Conservation (phyloP, 2,888 invertebrate species). For the Phalera bucephala region DNA sequence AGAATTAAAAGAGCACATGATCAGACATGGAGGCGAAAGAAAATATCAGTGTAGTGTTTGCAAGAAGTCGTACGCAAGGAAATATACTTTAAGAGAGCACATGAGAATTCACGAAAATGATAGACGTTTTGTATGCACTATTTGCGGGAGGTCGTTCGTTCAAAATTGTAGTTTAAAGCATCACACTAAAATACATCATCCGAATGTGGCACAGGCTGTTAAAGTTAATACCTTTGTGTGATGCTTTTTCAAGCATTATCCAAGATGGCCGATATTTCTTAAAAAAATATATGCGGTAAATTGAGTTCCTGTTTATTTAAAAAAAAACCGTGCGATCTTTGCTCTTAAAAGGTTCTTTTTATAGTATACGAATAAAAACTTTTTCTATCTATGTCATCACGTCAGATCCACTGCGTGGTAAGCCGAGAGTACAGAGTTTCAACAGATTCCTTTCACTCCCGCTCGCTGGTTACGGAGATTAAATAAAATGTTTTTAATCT, state of each 20-base stretch:
- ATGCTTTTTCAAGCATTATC: constrained; percentile 5
- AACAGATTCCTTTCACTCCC: too few species aligned
- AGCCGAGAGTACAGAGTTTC: too few species aligned
- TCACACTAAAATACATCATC: constrained; percentile 66
- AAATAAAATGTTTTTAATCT: too few species aligned
- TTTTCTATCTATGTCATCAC: too few species aligned
- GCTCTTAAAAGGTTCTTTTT: too few species aligned
- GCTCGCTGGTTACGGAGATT: too few species aligned
- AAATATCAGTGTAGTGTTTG: constrained; percentile 76
- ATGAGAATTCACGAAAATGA: constrained; percentile 71
- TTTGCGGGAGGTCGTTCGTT: constrained; percentile 63
- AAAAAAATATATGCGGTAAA: too few species aligned
- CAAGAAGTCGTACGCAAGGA: constrained; percentile 75
- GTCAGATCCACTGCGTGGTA: too few species aligned
- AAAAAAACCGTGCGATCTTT: too few species aligned
- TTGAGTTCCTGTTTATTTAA: too few species aligned
- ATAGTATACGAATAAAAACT: too few species aligned
- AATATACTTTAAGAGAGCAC: constrained; percentile 68
- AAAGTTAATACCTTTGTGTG: constrained; percentile 21
- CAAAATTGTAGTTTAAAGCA: constrained; percentile 71
- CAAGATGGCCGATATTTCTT: too few species aligned
- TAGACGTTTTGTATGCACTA: constrained; percentile 59
- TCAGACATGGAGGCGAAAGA: constrained; percentile 76
- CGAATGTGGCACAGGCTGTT: constrained; percentile 19
- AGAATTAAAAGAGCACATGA: constrained; percentile 80